Evolutionary conservation across 2,797 vertebrate genomes (phyloP).

Genomic region (Holocentrus rufus): DNA sequence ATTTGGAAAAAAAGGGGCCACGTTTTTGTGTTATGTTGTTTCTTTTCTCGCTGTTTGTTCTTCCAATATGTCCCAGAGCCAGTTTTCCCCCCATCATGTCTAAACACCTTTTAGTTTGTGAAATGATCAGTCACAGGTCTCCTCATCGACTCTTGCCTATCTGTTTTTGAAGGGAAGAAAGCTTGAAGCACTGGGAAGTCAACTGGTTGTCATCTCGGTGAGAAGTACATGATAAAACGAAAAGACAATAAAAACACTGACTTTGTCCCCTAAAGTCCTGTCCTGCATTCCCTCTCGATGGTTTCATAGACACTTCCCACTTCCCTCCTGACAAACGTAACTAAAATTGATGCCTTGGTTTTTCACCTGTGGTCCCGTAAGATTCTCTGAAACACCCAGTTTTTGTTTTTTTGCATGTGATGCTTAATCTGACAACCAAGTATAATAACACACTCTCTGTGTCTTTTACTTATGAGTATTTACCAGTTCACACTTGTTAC

Average conservation of each 20-base stretch:
- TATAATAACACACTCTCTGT: conserved; percentile 40
- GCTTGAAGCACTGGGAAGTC: conserved; percentile 86
- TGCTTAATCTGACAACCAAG: conserved; percentile 29
- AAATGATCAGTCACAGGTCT: conserved; percentile 55
- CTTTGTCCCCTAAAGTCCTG: conserved; percentile 52
- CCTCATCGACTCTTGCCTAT: conserved; percentile 72
- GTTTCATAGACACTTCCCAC: conserved; percentile 41
- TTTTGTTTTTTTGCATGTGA: conserved; percentile 64
- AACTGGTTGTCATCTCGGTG: conserved; percentile 85
- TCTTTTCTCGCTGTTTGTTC: conserved; percentile 41
- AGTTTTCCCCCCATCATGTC: conserved; percentile 23
- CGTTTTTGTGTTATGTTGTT: conserved; percentile 14
- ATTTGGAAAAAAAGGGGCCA: conserved; percentile 15
- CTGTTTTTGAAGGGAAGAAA: conserved; percentile 85
- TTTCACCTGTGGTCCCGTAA: conserved; percentile 44
- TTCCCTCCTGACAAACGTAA: conserved; percentile 45
- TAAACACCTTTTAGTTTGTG: conserved; percentile 47
- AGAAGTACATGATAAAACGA: conserved; percentile 70
- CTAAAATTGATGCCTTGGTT: conserved; percentile 47
- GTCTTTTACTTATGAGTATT: conserved; percentile 44
- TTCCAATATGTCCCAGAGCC: conserved; percentile 44
- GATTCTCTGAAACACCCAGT: conserved; percentile 43
- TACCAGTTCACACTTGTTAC: conserved; percentile 24
- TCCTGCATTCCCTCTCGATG: conserved; percentile 54
- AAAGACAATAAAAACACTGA: conserved; percentile 52